These are phyloP conservation scores for Ceratosolen solmsi DNA, from an alignment of 1,140 invertebrate genomes.

Conservation along the genomic window DNA sequence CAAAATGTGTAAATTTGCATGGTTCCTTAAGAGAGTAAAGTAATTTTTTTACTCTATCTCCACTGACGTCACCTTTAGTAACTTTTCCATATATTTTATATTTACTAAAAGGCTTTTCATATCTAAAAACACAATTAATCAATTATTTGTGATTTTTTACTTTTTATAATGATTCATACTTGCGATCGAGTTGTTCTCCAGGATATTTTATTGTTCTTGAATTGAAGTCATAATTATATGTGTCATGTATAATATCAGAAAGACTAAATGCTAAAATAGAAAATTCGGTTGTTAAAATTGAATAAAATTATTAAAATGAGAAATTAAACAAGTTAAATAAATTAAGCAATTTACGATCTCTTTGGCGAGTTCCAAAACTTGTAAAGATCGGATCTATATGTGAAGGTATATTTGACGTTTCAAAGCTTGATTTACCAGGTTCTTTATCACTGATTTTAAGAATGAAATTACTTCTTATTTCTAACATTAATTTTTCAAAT, in stretches of 20 bases:
- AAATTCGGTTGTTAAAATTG: slow-evolving; percentile 5
- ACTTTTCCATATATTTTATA: slow-evolving; percentile 52
- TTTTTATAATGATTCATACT: not conserved
- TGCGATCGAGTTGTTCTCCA: slow-evolving; percentile 1
- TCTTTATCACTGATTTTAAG: slow-evolving; percentile 56
- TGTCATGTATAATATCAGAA: slow-evolving; percentile 42
- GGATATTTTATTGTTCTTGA: not conserved
- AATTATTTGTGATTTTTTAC: slow-evolving; percentile 1
- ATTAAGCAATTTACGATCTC: slow-evolving; percentile 47
- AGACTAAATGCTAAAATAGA: slow-evolving; percentile 37
- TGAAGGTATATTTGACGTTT: slow-evolving; percentile 54
- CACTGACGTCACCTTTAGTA: slow-evolving; percentile 25
- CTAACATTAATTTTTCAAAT: slow-evolving; percentile 57
- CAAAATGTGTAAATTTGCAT: slow-evolving; percentile 31
- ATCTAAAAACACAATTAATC: slow-evolving; percentile 50
- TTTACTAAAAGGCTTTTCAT: slow-evolving; percentile 53
- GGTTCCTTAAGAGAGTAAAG: slow-evolving; percentile 54
- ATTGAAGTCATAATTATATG: slow-evolving; percentile 7
- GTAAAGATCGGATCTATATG: slow-evolving; percentile 55
- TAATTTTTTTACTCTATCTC: slow-evolving; percentile 51
- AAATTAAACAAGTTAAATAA: too few species aligned
- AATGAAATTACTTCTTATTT: slow-evolving; percentile 57
- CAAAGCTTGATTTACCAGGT: slow-evolving; percentile 55
- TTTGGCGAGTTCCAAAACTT: slow-evolving; percentile 54
- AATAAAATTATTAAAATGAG: not conserved